Conservation (phyloP, 2,113 vertebrate species). For the Mormoops blainvillei region DNA sequence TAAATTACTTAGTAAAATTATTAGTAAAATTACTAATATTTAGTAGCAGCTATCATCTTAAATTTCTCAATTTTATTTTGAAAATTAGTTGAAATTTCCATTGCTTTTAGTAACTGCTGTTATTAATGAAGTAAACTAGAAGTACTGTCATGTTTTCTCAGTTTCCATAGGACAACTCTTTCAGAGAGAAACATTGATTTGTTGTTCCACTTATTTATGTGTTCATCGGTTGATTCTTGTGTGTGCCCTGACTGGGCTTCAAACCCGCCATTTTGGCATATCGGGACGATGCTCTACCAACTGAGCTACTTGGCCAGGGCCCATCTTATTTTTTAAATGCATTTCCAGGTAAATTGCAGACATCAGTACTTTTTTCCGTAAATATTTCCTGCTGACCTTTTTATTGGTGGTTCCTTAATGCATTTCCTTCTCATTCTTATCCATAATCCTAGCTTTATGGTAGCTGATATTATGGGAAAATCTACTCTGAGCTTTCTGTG, state of each 20-base stretch:
- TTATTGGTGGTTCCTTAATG: neutral
- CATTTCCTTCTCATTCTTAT: neutral
- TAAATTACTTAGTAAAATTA: neutral
- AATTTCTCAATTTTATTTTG: neutral
- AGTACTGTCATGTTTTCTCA: neutral
- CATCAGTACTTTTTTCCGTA: neutral
- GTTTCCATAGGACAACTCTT: neutral
- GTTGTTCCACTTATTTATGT: no score
- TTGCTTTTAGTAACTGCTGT: neutral
- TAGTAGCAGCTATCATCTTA: neutral
- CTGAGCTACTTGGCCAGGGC: no score
- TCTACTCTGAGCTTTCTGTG: neutral
- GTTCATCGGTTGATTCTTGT: no score
- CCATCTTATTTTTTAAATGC: neutral
- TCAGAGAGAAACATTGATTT: neutral
- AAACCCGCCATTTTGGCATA: no score
- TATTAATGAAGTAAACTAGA: neutral
- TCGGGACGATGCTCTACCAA: no score
- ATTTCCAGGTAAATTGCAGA: neutral
- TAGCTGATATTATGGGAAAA: neutral
- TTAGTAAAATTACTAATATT: neutral
- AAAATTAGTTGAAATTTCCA: neutral
- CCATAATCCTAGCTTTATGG: neutral
- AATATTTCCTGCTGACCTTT: neutral
- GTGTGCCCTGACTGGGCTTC: no score